A percentile compares a stretch with the other conserved stretches of the same genome.
Evolutionary conservation across 2,888 invertebrate genomes (phyloP).

Genomic region (Aleiodes alternator): DNA sequence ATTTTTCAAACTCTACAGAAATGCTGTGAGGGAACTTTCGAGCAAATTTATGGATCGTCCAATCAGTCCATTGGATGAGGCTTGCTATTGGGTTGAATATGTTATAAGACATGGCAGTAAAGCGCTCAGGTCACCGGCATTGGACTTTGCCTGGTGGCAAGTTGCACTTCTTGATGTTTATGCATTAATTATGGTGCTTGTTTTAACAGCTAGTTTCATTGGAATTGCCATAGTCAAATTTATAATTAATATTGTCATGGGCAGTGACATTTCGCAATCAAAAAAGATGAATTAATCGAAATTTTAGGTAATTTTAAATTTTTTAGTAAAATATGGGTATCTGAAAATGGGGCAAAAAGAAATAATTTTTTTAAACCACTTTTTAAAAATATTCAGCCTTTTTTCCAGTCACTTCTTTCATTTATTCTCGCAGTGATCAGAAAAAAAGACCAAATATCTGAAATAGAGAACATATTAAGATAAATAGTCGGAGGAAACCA

Average conservation of each 20-base stretch:
- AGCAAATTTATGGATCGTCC: constrained; percentile 65
- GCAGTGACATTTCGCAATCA: background rate
- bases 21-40: constrained; percentile 47
- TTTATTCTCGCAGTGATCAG: no score
- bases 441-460: no score
- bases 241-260: constrained; percentile 27
- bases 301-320: background rate
- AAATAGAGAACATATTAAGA: no score
- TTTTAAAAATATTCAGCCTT: no score
- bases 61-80: constrained; percentile 59
- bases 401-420: no score
- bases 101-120: constrained; percentile 63
- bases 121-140: constrained; percentile 59
- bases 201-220: constrained; percentile 18
- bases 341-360: background rate
- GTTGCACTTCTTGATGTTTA: constrained; percentile 60
- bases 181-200: background rate
- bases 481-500: no score
- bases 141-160: constrained; percentile 63
- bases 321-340: background rate
- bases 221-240: constrained; percentile 13
- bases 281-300: constrained; percentile 49
- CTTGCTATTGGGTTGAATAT: constrained; percentile 67
- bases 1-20: constrained; percentile 32
- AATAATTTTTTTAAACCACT: background rate